Evolutionary conservation across 2,888 invertebrate species (phyloP).

Genomic region (Perizoma affinitatum): DNA sequence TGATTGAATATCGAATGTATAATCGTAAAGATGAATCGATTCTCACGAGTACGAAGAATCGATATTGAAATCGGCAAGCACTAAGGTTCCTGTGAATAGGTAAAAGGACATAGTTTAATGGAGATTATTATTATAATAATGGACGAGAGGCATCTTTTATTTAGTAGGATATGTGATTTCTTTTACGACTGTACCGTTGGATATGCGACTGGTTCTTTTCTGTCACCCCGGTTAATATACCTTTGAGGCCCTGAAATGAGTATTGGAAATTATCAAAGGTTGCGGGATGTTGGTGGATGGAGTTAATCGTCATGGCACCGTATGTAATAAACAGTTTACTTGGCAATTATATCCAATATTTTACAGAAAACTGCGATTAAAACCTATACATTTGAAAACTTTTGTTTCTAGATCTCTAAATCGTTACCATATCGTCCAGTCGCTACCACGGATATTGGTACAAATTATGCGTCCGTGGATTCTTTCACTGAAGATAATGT

Average conservation of each 20-base stretch:
- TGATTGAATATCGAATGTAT: constrained; percentile 74
- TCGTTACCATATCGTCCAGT: constrained; percentile 39
- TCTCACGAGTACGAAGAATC: constrained; percentile 64
- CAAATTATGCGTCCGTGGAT: constrained; percentile 74
- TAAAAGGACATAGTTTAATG: constrained; percentile 27
- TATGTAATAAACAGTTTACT: too few species aligned
- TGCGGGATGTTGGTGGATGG: too few species aligned
- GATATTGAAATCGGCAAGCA: constrained; percentile 63
- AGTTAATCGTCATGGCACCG: too few species aligned
- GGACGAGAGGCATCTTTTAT: background rate
- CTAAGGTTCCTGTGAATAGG: constrained; percentile 50
- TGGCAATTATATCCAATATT: too few species aligned
- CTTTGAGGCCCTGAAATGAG: too few species aligned
- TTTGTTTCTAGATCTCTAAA: background rate
- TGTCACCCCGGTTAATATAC: too few species aligned
- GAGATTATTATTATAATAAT: constrained; percentile 22
- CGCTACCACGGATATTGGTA: constrained; percentile 54
- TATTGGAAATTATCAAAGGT: too few species aligned
- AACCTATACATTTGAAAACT: background rate
- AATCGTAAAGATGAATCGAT: constrained; percentile 76
- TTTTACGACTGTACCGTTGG: too few species aligned
- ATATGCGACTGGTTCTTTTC: too few species aligned
- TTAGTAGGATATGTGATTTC: background rate
- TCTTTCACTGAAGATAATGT: constrained; percentile 70
- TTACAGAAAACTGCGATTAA: too few species aligned